Conservation (phyloP, 2,797 vertebrate genomes). For the Cygnus olor region DNA sequence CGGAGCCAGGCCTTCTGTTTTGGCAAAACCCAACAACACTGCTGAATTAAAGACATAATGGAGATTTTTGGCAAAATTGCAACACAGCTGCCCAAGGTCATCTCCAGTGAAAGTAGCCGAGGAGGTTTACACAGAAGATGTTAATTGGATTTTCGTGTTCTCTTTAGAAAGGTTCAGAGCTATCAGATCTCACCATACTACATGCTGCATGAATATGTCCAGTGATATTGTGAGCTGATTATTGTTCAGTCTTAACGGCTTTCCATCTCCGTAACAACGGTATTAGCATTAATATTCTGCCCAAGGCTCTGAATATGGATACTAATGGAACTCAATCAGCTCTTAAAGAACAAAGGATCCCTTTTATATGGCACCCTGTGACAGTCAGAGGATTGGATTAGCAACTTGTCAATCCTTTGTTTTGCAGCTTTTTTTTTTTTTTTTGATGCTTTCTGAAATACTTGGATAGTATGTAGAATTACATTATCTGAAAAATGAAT, state of each 20-base stretch:
- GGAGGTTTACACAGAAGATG: slow-evolving; percentile 35
- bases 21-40: not conserved
- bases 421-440: not conserved
- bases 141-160: slow-evolving; percentile 63
- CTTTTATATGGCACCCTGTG: slow-evolving; percentile 40
- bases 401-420: slow-evolving; percentile 8
- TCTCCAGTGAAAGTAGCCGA: slow-evolving; percentile 9
- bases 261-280: slow-evolving; percentile 60
- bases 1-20: slow-evolving; percentile 28
- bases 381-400: slow-evolving; percentile 58
- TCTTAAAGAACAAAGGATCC: slow-evolving; percentile 64
- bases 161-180: slow-evolving; percentile 48
- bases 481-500: slow-evolving; percentile 67
- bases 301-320: slow-evolving; percentile 52
- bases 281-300: slow-evolving; percentile 62
- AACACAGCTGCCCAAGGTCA: slow-evolving; percentile 60
- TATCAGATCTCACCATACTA: slow-evolving; percentile 45
- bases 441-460: not conserved
- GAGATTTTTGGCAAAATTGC: slow-evolving; percentile 57
- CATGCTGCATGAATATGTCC: slow-evolving; percentile 60
- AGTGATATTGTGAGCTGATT: slow-evolving; percentile 67
- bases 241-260: slow-evolving; percentile 54
- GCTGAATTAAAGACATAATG: slow-evolving; percentile 18
- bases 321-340: slow-evolving; percentile 67
- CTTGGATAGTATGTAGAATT: not conserved